A percentile compares a stretch with the other conserved stretches of the same genome.
Conservation (phyloP, 92 coral and sea anemone genomes). For the Porites rus region DNA sequence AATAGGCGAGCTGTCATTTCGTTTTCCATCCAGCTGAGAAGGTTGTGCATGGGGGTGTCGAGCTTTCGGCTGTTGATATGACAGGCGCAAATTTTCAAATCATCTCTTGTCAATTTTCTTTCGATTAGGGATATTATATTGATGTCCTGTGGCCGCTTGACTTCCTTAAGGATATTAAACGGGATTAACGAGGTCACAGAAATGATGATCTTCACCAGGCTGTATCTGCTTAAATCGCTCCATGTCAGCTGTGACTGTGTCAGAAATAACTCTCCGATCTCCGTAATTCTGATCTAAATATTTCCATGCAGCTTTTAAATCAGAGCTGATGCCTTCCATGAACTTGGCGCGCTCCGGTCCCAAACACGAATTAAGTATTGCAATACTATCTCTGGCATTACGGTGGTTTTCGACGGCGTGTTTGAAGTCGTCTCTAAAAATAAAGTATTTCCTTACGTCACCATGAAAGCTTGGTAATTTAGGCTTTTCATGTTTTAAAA, state of each 20-base stretch:
- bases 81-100: constrained; percentile 64
- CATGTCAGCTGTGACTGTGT: constrained; percentile 53
- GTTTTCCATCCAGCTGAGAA: constrained; percentile 64
- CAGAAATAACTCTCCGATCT: constrained; percentile 67
- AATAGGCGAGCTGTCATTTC: constrained; percentile 61
- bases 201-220: constrained; percentile 65
- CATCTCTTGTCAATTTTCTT: constrained; percentile 64
- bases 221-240: constrained; percentile 54
- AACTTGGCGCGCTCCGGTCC: constrained; percentile 35
- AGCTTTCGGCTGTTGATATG: constrained; percentile 37
- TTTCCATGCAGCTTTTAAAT: constrained; percentile 59
- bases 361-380: constrained; percentile 22
- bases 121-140: constrained; percentile 65
- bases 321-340: constrained; percentile 47
- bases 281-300: constrained; percentile 60
- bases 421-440: constrained; percentile 23
- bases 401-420: constrained; percentile 18
- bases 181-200: constrained; percentile 60
- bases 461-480: not conserved
- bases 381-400: not conserved
- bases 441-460: constrained; percentile 28
- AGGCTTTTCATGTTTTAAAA: constrained; percentile 18
- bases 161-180: constrained; percentile 57
- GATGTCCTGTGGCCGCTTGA: constrained; percentile 66
- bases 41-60: constrained; percentile 63